Base-by-base conservation (phyloP, 2,888 invertebrate species). In the Campoplex nolae region DNA sequence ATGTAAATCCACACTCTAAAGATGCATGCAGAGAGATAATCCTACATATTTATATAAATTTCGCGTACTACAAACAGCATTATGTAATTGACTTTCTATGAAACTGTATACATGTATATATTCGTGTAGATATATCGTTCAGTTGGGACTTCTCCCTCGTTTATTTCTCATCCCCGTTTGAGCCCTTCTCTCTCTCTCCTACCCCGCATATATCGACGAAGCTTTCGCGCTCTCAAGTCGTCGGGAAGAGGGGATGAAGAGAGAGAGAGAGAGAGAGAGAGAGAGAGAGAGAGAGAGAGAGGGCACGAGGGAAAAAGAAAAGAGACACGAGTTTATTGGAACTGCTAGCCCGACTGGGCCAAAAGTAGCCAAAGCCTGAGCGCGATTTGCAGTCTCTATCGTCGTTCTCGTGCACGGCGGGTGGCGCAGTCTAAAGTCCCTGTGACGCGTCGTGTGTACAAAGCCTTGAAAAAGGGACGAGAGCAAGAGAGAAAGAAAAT, bases 401-500 rank as follows among this genome's bases (percentile, higher is more conserved):
- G 87, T 86, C 88, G 88, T 87, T 84, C 84, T 83, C 87, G 79
- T 86, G 75, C 77, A 81, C 88, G 73, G 74, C 86, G 88, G 89
- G 89, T 87, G 88, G 88, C 85, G 85, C 85, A 70, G 58, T 70
- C 86, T 78, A 84, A 87, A 87, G 81, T 84, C 86, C 78, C 68
- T 76, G 62, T 62, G 82, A 83, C 76, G 76, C 70, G n/a, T 8
- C 45, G 48, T 79, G 58, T 58, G 85, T 51, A 74, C 89, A 89
- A 88, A 86, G 88, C 51, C 56, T 54, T 35, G 35, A 6, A 54
- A 74, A 38, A 42, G 80, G 42, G 73, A 48, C 28, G 92, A 93
- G 92, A 85, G 88, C 88, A 88, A 88, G 90, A 88, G 51, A 89
- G 91, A 90, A 90, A 90, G 90, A 90, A 89, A 88, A 90, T 91